These are phyloP conservation scores for Seira ritae DNA, from an alignment of 2,888 invertebrate genomes.

Conservation along the genomic window DNA sequence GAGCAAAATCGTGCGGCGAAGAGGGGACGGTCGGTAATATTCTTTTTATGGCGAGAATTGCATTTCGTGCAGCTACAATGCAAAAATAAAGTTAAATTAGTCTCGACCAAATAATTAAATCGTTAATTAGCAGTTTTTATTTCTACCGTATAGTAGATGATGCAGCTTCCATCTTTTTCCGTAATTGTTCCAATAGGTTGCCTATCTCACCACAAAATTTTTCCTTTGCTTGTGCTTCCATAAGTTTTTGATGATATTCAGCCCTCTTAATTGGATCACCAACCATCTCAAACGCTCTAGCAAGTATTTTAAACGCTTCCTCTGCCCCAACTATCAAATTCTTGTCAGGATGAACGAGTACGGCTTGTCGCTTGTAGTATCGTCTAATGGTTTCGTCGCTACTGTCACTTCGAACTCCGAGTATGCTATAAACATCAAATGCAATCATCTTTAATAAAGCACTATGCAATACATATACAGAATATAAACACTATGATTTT, in stretches of 20 bases:
- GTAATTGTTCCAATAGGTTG: slow-evolving; percentile 89
- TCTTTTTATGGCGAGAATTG: slow-evolving; percentile 91
- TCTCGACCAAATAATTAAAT: slow-evolving; percentile 20
- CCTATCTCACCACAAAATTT: slow-evolving; percentile 93
- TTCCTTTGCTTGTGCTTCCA: slow-evolving; percentile 87
- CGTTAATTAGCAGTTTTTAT: slow-evolving; percentile 16
- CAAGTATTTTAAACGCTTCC: slow-evolving; percentile 96
- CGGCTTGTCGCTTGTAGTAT: slow-evolving; percentile 95
- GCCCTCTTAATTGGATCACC: slow-evolving; percentile 85
- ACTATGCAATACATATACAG: background rate
- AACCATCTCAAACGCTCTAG: slow-evolving; percentile 95
- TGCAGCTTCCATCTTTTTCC: slow-evolving; percentile 95
- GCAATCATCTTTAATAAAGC: background rate
- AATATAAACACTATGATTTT: slow-evolving; percentile 9
- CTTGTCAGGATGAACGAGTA: slow-evolving; percentile 97
- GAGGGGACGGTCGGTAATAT: slow-evolving; percentile 89
- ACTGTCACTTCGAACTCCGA: slow-evolving; percentile 91
- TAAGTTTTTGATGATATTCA: slow-evolving; percentile 84
- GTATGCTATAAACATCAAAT: slow-evolving; percentile 80
- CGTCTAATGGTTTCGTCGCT: slow-evolving; percentile 95
- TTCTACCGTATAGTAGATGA: slow-evolving; percentile 88
- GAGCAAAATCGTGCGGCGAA: slow-evolving; percentile 95
- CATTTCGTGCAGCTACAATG: slow-evolving; percentile 94
- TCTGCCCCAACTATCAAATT: slow-evolving; percentile 96
- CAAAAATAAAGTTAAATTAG: no score